These are phyloP conservation scores for Squalus acanthias DNA, from an alignment of 2,797 vertebrate genomes.

Conservation along the genomic window DNA sequence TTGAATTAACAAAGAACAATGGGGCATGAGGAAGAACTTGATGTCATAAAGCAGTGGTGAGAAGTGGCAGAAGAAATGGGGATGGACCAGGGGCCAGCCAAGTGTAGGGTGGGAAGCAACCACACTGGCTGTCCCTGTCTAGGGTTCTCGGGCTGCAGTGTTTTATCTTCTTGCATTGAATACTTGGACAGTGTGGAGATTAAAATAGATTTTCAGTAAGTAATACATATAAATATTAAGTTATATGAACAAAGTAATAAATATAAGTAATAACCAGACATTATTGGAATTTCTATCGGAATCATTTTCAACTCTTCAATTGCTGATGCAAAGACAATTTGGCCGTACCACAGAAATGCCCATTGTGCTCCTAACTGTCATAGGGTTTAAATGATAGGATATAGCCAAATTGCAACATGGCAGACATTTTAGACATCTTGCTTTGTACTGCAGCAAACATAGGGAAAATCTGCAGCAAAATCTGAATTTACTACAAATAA, in stretches of 20 bases:
- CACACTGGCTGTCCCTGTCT: not conserved
- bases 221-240: not conserved
- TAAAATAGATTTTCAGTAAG: not conserved
- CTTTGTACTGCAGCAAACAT: not conserved
- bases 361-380: not conserved
- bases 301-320: not conserved
- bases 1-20: slow-evolving; percentile 7
- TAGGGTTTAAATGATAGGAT: not conserved
- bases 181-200: not conserved
- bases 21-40: not conserved
- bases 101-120: not conserved
- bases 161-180: not conserved
- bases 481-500: not conserved
- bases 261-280: not conserved
- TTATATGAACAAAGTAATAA: not conserved
- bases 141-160: not conserved
- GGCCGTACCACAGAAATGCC: no score
- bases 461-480: not conserved
- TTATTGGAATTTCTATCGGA: no score
- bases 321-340: not conserved
- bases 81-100: not conserved
- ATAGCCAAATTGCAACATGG: not conserved
- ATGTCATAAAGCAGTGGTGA: not conserved
- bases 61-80: not conserved
- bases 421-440: not conserved